Base-by-base conservation (phyloP, 2,888 invertebrate species). In the Tiliacea aurago region DNA sequence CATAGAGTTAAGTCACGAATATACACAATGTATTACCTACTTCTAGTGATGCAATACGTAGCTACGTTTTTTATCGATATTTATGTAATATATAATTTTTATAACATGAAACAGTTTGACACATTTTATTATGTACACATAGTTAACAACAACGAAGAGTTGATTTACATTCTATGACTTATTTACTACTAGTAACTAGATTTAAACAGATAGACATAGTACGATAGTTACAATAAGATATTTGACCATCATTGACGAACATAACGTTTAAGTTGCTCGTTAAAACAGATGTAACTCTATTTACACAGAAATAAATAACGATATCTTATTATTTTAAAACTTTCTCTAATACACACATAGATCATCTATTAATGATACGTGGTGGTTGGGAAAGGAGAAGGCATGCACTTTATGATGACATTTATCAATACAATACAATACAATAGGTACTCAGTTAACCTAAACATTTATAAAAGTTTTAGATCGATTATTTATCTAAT, bases 121-220 rank as follows among this genome's bases (percentile, higher is more conserved):
- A 72, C 71, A 74, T 76, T 84, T 73, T 85, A 79, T 73, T 86
- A 84, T 83, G 63, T 85, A 86, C 84, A 86, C 68, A 70, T 76
- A 86, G 58, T 76, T 78, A 86, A 84, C 84, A 84, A 83, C 70
- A 85, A 79, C 70, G 59, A 71, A 69, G 56, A 43, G 49, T 71
- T 63, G 37, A 70, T 75, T 82, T 75, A 80, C 66, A 83, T 58
- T 58, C 45, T 71, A 78, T 56, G 45, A 61, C 78, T 81, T 81
- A 84, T 23, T 61, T 81, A 78, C 10, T 37, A 64, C 64, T 64
- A 76, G 23, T 74, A 73, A 76, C 70, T 79, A 71, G 23, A 64
- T 71, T 76, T 81, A 73, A 69, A 56, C 62, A 65, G 49, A 66
- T 58, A 78, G 49, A 78, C 55, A 68, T 56, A 74, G 37, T 68